Conservation (phyloP, 2,797 vertebrate genomes). For the Arctocebus calabarensis region DNA sequence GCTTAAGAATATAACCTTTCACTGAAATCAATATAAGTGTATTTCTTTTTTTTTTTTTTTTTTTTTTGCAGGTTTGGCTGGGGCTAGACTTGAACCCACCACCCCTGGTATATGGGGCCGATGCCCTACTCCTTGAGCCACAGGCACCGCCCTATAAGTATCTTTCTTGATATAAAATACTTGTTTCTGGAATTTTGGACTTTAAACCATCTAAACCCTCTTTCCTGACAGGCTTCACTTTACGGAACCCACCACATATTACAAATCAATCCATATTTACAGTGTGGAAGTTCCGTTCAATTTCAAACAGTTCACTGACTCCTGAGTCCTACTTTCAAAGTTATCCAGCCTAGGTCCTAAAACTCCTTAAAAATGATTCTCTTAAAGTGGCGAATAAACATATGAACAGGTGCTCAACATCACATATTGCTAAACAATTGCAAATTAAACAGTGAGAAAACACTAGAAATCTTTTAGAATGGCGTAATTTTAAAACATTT, state of each 20-base stretch:
- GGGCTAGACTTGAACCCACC: too few species aligned
- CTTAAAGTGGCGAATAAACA: neutral
- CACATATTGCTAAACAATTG: neutral
- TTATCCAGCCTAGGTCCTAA: neutral
- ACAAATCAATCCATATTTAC: neutral
- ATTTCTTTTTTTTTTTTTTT: neutral
- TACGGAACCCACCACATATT: neutral
- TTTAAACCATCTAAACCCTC: neutral
- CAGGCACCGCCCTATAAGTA: neutral
- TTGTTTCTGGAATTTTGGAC: neutral
- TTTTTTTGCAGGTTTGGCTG: too few species aligned
- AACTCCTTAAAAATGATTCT: neutral
- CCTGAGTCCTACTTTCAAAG: neutral
- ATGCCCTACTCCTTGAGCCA: too few species aligned
- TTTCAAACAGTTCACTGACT: neutral
- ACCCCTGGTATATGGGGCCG: too few species aligned
- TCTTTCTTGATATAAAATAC: neutral
- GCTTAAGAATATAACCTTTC: neutral
- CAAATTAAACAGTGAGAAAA: neutral
- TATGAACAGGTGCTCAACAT: neutral
- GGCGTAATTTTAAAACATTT: neutral
- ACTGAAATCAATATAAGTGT: neutral
- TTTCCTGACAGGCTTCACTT: neutral
- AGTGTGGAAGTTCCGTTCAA: neutral
- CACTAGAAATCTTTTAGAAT: neutral